Evolutionary conservation across 2,113 vertebrate genomes (phyloP), one percentile per base, ranked within the genome.

Genomic region (Pteruthius melanotis): DNA sequence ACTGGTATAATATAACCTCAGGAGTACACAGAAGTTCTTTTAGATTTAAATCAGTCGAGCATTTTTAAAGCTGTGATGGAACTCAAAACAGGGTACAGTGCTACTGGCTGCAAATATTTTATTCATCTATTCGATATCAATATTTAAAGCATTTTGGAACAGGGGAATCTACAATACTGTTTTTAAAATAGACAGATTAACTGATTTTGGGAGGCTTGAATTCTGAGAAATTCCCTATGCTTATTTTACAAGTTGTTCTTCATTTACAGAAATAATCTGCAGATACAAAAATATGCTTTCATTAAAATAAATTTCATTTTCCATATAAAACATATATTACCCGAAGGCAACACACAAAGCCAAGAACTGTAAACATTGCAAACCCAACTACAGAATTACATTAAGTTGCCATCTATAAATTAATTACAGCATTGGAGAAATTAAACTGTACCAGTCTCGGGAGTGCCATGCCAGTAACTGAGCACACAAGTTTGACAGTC

Each of bases 401-500:
- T 27, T 69, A 83, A 83, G 27, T 7, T 87, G 71, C 20, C 40
- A 64, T 61, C 65, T 56, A 93, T 52, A 65, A 79, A 85, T 69
- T 87, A 80, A 74, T 74, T 81, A 83, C 53, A 86, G 64, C 57
- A 93, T 37, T 81, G 60, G 33, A 94, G 64, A 94, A 93, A 96
- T 53, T 26, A 35, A 95, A 94, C 89, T 95, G 87, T 99, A 99
- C 99, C 99, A 99, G 97, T 98, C 99, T 98, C 24, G 99, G 99
- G 96, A 99, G 98, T 69, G 99, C 99, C 99, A 99, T 99, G 98
- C 99, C 99, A 39, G 99, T 99, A 89, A 99, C 99, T 2, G 99
- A 99, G 97, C 99, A 99, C 17, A 99, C 99, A 61, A 99, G 99
- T 96, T 99, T 99, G 93, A 99, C 99, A 5, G 99, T 99, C 96